Evolutionary conservation across 2,113 vertebrate genomes (phyloP), one percentile per base, ranked within the genome.

Genomic region (Chaenogobius annularis): DNA sequence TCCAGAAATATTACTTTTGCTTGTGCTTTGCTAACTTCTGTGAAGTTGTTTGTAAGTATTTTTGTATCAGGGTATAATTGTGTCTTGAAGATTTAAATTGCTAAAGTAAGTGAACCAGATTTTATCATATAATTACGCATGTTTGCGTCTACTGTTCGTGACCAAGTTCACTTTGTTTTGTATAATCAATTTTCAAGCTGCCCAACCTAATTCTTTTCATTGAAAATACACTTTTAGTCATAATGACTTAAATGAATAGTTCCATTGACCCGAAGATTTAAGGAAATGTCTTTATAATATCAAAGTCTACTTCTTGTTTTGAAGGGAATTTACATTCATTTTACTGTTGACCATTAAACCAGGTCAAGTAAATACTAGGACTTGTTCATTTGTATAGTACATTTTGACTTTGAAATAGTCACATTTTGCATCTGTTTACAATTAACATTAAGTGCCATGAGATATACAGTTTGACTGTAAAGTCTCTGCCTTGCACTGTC

Each of bases 1-100:
- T 91, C 90, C 0, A 46, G 86, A 20, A 85, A 84, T 89, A 83
- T 93, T 91, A 69, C 89, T 88, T 83, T 90, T 87, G 93, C 93
- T 92, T 81, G 83, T 88, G 93, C 92, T 83, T 93, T 90, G 94
- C 95, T 97, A 94, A 98, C 97, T 98, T 98, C 97, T 94, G 94
- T 98, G 97, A 98, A 98, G 97, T 98, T 98, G 81, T 95, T 93
- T 91, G 94, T 94, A 91, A 84, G 73, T 68, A 73, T 90, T 95
- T 95, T 95, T 94, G 93, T 96, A 96, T 94, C 93, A 91, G 92
- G 94, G 94, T 94, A 54, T 81, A 80, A 83, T 74, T 78, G 79
- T 67, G 20, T 70, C 47, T 77, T 77, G 47, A 7, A 1, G 10
- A 79, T 78, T 78, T 56, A 37, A 43, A 65, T 73, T 11, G 15